Percentiles rank a stretch among this genome's conserved stretches.
phyloP scores from a whole-genome alignment of 2,888 invertebrate genomes.

The Anodontia alba region DNA sequence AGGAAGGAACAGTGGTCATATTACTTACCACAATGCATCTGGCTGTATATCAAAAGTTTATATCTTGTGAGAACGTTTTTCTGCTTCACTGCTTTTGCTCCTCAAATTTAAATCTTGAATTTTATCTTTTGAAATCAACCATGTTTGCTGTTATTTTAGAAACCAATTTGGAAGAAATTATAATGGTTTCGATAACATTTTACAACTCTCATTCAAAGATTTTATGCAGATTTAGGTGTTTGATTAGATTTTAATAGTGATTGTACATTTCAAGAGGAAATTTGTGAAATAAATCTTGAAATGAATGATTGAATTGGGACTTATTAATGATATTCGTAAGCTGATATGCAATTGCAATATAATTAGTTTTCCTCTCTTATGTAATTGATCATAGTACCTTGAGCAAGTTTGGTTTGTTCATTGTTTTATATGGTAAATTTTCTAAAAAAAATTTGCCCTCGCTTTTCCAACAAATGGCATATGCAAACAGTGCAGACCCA shows the following conservation, averaged over 20 bases:
- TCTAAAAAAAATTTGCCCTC: too few species aligned
- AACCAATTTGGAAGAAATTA: conserved; percentile 48
- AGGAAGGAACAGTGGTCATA: conserved; percentile 48
- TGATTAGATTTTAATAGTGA: conserved; percentile 48
- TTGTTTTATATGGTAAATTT: too few species aligned
- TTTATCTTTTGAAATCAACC: conserved; percentile 42
- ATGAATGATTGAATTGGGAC: conserved; percentile 11
- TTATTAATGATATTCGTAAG: conserved; percentile 18
- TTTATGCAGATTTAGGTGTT: conserved; percentile 39
- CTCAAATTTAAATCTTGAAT: conserved; percentile 52
- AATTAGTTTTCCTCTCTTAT: conserved; percentile 16
- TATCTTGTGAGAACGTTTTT: conserved; percentile 63
- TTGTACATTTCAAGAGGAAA: conserved; percentile 28
- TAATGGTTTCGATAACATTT: conserved; percentile 25
- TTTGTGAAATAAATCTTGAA: conserved; percentile 16
- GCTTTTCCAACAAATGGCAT: too few species aligned
- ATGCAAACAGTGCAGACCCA: too few species aligned
- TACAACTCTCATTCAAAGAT: conserved; percentile 40
- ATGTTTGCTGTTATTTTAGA: conserved; percentile 56
- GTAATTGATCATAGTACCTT: background rate
- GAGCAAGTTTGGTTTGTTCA: background rate
- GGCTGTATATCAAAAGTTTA: conserved; percentile 42
- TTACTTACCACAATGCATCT: conserved; percentile 59
- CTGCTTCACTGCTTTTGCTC: conserved; percentile 37
- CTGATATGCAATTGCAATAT: background rate